Percentiles rank a stretch among this genome's conserved stretches.
These are phyloP conservation scores for Vultur gryphus DNA, from an alignment of 2,797 vertebrate genomes.

Conservation along the genomic window DNA sequence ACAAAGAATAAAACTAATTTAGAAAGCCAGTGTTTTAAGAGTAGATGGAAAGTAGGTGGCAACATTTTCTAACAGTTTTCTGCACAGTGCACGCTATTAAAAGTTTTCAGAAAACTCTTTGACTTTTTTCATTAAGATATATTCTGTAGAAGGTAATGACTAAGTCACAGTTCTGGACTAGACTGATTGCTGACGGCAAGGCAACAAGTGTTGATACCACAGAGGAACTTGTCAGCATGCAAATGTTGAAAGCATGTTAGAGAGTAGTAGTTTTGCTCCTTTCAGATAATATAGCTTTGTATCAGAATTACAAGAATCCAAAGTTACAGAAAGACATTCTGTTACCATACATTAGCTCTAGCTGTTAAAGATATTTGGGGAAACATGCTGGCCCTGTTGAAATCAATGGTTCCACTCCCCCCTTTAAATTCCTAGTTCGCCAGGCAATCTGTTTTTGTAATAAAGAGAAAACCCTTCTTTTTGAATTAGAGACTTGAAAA, in stretches of 20 bases:
- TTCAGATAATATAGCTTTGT: neutral
- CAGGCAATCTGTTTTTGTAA: neutral
- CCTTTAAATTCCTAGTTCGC: neutral
- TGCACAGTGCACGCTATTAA: neutral
- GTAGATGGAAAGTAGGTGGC: neutral
- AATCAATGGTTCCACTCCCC: neutral
- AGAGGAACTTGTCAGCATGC: neutral
- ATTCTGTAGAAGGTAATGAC: neutral
- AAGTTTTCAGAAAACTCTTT: neutral
- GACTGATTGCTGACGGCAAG: neutral
- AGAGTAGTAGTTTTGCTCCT: neutral
- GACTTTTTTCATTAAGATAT: neutral
- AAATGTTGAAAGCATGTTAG: neutral
- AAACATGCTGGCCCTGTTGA: neutral
- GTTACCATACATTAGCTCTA: neutral
- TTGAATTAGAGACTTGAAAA: neutral
- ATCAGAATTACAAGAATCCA: neutral
- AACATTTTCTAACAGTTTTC: neutral
- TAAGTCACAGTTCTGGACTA: neutral
- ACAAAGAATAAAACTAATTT: conserved; percentile 4
- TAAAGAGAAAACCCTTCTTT: accelerated
- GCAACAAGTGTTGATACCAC: neutral
- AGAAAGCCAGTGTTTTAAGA: neutral
- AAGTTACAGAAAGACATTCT: neutral
- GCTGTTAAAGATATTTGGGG: neutral